These are phyloP conservation scores for Colaptes auratus DNA, from an alignment of 2,113 vertebrate genomes.

Conservation along the genomic window DNA sequence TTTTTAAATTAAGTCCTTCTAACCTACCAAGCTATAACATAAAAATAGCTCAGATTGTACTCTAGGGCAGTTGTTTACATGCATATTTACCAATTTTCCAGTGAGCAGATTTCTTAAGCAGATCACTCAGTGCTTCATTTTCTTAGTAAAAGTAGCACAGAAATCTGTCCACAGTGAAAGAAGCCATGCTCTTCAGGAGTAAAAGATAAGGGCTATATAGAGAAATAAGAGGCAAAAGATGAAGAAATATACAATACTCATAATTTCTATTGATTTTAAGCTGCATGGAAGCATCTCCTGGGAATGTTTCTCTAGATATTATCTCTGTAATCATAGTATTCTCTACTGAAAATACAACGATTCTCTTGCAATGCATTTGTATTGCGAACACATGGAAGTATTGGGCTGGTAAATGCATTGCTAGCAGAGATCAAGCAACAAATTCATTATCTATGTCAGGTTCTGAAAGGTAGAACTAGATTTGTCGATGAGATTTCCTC, in stretches of 20 bases:
- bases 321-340: constrained; percentile 1
- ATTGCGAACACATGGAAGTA: not conserved
- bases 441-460: not conserved
- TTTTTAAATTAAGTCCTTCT: constrained; percentile 19
- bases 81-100: constrained; percentile 33
- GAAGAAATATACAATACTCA: not conserved
- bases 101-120: constrained; percentile 43
- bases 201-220: constrained; percentile 15
- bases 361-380: not conserved
- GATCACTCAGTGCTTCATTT: constrained; percentile 42
- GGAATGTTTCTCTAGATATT: constrained; percentile 27
- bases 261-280: constrained; percentile 27
- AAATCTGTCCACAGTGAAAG: not conserved
- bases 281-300: constrained; percentile 2
- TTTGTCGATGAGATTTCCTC: not conserved
- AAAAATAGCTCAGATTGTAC: constrained; percentile 38
- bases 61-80: constrained; percentile 37
- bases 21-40: not conserved
- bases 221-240: not conserved
- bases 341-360: constrained; percentile 15
- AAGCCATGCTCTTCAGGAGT: not conserved
- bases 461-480: not conserved
- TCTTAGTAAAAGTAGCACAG: not conserved
- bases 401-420: not conserved
- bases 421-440: not conserved